These are phyloP conservation scores for Koerneria pararmatus DNA, from an alignment of 2,888 invertebrate species.

Conservation along the genomic window DNA sequence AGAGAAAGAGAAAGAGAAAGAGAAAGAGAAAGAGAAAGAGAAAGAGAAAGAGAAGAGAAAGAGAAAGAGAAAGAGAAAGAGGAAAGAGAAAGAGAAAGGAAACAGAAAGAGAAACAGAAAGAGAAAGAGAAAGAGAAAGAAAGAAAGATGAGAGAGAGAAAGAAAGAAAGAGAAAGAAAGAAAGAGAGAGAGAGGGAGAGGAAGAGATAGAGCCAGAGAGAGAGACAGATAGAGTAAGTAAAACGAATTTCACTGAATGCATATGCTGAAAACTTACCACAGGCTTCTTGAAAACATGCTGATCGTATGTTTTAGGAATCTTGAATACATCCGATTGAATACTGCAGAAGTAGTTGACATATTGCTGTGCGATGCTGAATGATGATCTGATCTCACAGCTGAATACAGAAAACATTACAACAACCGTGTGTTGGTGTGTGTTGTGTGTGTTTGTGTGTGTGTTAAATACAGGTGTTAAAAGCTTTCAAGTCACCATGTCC, in stretches of 20 bases:
- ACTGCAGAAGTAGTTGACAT: no score
- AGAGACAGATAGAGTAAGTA: neutral
- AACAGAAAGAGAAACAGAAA: neutral
- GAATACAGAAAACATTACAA: no score
- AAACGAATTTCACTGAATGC: neutral
- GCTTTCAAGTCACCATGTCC: no score
- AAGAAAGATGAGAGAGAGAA: neutral
- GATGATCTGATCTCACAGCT: no score
- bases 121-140: neutral
- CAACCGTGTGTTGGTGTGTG: no score
- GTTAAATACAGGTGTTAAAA: no score
- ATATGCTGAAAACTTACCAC: no score
- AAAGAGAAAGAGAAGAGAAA: neutral
- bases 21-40: neutral
- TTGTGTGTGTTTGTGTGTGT: no score
- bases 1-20: constrained; percentile 6
- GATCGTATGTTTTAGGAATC: no score
- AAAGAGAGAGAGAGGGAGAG: neutral
- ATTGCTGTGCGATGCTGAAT: no score
- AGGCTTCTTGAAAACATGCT: no score
- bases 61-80: neutral
- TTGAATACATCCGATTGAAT: no score
- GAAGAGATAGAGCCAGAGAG: constrained; percentile 13
- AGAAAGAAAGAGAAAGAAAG: neutral
- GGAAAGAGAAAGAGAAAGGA: neutral